A percentile compares a stretch with the other conserved stretches of the same genome.
phyloP scores from a whole-genome alignment of 2,888 invertebrate genomes.

The Trissoscelio sp. region DNA sequence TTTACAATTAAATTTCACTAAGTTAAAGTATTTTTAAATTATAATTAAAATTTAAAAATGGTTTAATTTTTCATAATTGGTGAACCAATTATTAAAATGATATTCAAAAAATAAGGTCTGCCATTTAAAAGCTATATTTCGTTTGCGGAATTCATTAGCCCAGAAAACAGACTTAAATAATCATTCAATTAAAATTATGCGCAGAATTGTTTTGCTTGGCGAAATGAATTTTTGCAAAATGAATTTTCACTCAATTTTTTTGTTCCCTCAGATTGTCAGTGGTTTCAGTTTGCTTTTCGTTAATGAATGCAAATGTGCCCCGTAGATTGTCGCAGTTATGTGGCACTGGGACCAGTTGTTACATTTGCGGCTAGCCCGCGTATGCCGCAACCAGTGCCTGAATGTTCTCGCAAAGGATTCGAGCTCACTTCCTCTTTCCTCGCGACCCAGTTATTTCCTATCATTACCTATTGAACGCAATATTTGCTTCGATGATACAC shows the following conservation, averaged over 20 bases:
- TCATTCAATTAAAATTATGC: background rate
- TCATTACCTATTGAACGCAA: constrained; percentile 18
- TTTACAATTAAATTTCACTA: no score
- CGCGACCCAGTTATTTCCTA: constrained; percentile 35
- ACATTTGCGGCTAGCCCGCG: constrained; percentile 30
- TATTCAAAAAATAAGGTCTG: no score
- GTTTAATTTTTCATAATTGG: no score
- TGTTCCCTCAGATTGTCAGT: background rate
- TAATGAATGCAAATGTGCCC: constrained; percentile 34
- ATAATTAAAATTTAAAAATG: no score
- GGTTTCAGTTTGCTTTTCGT: constrained; percentile 22
- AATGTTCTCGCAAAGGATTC: constrained; percentile 21
- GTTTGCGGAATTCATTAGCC: no score
- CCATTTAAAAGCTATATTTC: no score
- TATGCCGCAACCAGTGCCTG: background rate
- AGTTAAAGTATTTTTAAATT: no score
- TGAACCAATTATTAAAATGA: no score
- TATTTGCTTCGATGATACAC: background rate
- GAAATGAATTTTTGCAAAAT: background rate
- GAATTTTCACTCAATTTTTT: background rate
- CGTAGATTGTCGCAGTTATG: constrained; percentile 13
- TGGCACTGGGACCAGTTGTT: constrained; percentile 20
- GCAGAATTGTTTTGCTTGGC: background rate
- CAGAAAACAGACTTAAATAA: no score
- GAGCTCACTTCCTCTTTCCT: constrained; percentile 4